These are phyloP conservation scores for Zeus faber DNA, from an alignment of 2,113 vertebrate genomes.

Conservation along the genomic window DNA sequence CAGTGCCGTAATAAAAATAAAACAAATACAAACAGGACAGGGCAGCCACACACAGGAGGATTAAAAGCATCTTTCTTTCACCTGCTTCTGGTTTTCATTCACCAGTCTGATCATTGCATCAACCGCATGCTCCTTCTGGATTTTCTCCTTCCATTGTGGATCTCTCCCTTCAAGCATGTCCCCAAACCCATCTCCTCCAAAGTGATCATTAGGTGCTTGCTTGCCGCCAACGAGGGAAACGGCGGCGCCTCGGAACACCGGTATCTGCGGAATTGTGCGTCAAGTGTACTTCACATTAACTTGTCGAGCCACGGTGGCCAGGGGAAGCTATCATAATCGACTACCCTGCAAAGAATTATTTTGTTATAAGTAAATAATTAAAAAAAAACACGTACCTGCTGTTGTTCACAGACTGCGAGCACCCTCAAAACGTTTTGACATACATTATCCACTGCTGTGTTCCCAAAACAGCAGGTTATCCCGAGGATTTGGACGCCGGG, in stretches of 20 bases:
- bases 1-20: neutral
- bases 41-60: neutral
- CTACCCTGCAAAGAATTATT: too few relatives aligned
- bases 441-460: conserved; percentile 64
- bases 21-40: too few relatives aligned
- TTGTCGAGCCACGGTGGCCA: too few relatives aligned
- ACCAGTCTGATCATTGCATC: conserved; percentile 70
- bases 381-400: conserved; percentile 51
- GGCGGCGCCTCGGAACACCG: conserved; percentile 70
- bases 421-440: conserved; percentile 75
- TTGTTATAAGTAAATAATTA: too few relatives aligned
- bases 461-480: conserved; percentile 76
- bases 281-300: neutral
- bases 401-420: conserved; percentile 62
- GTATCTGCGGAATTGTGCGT: conserved; percentile 55
- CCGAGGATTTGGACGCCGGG: conserved; percentile 65
- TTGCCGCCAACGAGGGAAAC: conserved; percentile 51
- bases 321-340: too few relatives aligned
- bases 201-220: conserved; percentile 45
- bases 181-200: conserved; percentile 76
- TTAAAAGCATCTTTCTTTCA: conserved; percentile 21
- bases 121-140: conserved; percentile 70
- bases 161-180: conserved; percentile 64
- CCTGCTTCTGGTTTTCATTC: conserved; percentile 69
- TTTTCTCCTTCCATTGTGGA: conserved; percentile 59